Base-by-base conservation (phyloP, 2,888 invertebrate species). In the Dichetophora obliterata region DNA sequence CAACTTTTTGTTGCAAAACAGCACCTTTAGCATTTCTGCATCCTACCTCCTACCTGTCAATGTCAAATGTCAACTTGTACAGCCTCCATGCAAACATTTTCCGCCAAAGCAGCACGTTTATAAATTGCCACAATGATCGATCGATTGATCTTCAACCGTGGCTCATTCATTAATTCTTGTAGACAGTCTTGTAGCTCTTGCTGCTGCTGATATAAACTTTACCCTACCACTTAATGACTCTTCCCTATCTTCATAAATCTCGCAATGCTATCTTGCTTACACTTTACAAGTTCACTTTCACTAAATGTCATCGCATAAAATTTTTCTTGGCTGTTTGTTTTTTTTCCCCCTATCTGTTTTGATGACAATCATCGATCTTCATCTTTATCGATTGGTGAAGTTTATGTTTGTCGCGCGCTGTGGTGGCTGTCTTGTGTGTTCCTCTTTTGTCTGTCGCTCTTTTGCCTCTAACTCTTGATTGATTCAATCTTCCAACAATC, bases 281-380 rank as follows among this genome's bases (percentile, higher is more conserved):
- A 54, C 50, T 37, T 22, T 43, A 37, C 68, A 75, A 68, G 68
- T 57, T 68, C 75, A 75, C 75, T 75, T 75, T 75, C 75, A 75
- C 75, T 75, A 75, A 75, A 75, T 75, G 68, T 75, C 75, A 75
- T 22, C 75, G 68, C 57, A 68, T n/a, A 37, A 31, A 75, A 72
- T 77, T 76, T 78, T 70, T 73, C 61, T 34, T 43, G 48, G 59
- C 61, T 79, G 31, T 65, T 50, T 54, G 72, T 65, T 31, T 27
- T 69, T 19, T 43, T 37, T 37, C 75, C 80, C 69, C 43, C 70
- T 52, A 61, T 34, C 54, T 71, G 73, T 72, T 77, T 74, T 79
- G 83, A 82, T 84, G 86, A 84, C 85, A 86, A 86, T 86, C 86
- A 85, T 85, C 84, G 86, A 87, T 87, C 86, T 85, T 86, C 85